phyloP scores from a whole-genome alignment of 2,113 vertebrate genomes.

The Martes martes region DNA sequence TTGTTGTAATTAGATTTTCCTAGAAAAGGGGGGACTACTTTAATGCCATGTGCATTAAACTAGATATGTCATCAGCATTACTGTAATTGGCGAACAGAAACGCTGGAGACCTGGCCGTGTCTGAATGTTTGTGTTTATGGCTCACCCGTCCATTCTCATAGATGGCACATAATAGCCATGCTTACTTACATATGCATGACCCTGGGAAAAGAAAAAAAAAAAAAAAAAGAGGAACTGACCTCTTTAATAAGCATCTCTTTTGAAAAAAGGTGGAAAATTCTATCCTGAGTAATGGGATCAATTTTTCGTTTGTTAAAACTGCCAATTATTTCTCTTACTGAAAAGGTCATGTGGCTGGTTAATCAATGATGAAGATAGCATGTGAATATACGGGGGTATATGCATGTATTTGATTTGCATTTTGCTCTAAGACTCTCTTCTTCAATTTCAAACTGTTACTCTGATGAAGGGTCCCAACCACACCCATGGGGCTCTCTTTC shows the following conservation, averaged over 20 bases:
- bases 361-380: slow-evolving; percentile 75
- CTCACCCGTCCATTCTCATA: slow-evolving; percentile 72
- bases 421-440: slow-evolving; percentile 15
- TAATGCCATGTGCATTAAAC: slow-evolving; percentile 85
- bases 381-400: not conserved
- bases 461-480: not conserved
- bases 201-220: slow-evolving; percentile 14
- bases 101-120: slow-evolving; percentile 72
- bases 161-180: slow-evolving; percentile 59
- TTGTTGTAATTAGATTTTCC: slow-evolving; percentile 92
- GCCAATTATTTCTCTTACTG: slow-evolving; percentile 79
- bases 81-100: slow-evolving; percentile 86
- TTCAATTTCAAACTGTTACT: not conserved
- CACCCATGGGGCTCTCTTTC: not conserved
- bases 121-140: slow-evolving; percentile 82
- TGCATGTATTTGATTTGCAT: slow-evolving; percentile 41
- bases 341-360: slow-evolving; percentile 75
- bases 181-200: slow-evolving; percentile 70
- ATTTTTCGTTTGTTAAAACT: slow-evolving; percentile 82
- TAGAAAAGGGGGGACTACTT: slow-evolving; percentile 86
- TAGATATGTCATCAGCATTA: slow-evolving; percentile 90
- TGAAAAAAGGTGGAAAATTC: slow-evolving; percentile 77
- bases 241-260: slow-evolving; percentile 76
- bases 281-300: slow-evolving; percentile 79
- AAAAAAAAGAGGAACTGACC: slow-evolving; percentile 54